These are phyloP conservation scores for Microplitis demolitor DNA, from an alignment of 1,140 invertebrate species.

Conservation along the genomic window DNA sequence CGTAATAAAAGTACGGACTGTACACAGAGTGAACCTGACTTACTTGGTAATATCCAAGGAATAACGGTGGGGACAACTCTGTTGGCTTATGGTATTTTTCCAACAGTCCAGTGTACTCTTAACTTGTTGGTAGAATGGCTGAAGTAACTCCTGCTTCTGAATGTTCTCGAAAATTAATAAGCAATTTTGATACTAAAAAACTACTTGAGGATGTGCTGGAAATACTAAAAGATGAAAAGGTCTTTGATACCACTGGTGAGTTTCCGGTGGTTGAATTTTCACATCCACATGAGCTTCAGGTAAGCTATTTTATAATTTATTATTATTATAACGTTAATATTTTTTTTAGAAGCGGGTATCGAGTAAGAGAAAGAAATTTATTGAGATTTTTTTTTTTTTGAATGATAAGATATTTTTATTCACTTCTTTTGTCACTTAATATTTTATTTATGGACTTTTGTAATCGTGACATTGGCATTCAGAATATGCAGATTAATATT, in stretches of 20 bases:
- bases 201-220: conserved; percentile 44
- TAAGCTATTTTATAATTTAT: conserved; percentile 30
- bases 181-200: conserved; percentile 30
- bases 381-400: too few relatives aligned
- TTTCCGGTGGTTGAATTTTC: conserved; percentile 51
- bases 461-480: neutral
- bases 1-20: too few relatives aligned
- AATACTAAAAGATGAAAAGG: conserved; percentile 46
- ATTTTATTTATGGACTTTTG: neutral
- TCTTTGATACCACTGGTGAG: conserved; percentile 40
- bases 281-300: conserved; percentile 54
- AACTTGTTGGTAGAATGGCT: neutral
- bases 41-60: too few relatives aligned
- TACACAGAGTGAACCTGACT: too few relatives aligned
- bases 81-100: too few relatives aligned
- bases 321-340: neutral
- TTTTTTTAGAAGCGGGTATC: neutral
- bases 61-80: too few relatives aligned
- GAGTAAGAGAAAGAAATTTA: too few relatives aligned
- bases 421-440: neutral
- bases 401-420: too few relatives aligned
- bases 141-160: neutral
- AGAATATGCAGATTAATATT: neutral
- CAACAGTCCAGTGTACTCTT: too few relatives aligned
- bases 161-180: conserved; percentile 24